Conservation (phyloP, 2,888 invertebrate genomes). For the Luperina nickerlii region DNA sequence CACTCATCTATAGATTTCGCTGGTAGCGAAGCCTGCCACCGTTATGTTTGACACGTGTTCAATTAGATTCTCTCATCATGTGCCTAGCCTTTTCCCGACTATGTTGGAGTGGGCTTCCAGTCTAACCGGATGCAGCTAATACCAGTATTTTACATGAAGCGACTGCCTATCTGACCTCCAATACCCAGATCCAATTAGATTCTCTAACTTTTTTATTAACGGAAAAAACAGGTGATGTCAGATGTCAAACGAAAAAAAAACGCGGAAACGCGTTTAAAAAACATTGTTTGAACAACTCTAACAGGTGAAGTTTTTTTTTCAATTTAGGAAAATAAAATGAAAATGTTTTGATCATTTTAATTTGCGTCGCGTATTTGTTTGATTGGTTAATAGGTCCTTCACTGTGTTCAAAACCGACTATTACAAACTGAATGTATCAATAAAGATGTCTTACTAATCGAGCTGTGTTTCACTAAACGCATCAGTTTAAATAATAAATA, state of each 20-base stretch:
- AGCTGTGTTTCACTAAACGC: slow-evolving; percentile 41
- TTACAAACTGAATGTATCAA: slow-evolving; percentile 23
- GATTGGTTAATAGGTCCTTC: not conserved
- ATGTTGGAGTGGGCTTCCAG: no score
- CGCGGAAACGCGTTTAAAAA: slow-evolving; percentile 30
- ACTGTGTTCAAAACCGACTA: not conserved
- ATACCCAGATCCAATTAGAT: no score
- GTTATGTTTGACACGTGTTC: slow-evolving; percentile 72
- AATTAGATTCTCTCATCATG: slow-evolving; percentile 66
- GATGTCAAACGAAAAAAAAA: slow-evolving; percentile 49
- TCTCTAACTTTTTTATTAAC: slow-evolving; percentile 64
- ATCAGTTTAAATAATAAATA: slow-evolving; percentile 56
- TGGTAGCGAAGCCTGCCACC: slow-evolving; percentile 64
- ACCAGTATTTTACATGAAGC: no score
- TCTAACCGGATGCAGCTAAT: no score
- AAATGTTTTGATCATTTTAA: not conserved
- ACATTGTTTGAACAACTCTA: slow-evolving; percentile 18
- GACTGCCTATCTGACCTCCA: no score
- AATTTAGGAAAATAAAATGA: not conserved
- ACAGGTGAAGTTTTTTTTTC: slow-evolving; percentile 18
- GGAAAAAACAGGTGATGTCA: slow-evolving; percentile 63
- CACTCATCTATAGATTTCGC: slow-evolving; percentile 68
- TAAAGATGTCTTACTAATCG: slow-evolving; percentile 40
- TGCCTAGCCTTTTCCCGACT: no score
- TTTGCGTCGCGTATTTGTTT: slow-evolving; percentile 3